Evolutionary conservation across 1,140 invertebrate genomes (phyloP), one percentile per base, ranked within the genome.

Genomic region (Drosophila kepulauana): DNA sequence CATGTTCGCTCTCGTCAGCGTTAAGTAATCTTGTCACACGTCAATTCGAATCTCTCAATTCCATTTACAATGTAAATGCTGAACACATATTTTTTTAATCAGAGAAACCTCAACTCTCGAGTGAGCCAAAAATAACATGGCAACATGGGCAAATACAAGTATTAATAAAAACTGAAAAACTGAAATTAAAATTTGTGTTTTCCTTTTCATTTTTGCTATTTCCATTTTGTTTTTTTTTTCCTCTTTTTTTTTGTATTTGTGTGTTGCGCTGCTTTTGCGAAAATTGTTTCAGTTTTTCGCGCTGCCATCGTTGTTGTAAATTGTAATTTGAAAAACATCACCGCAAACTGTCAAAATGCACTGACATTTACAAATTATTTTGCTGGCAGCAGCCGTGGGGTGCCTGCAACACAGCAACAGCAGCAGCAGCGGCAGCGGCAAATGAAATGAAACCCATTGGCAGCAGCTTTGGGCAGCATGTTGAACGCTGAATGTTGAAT

Each of bases 291-390:
- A 48, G 66, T 76, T 81, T 78, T 66, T 72, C 57, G 64, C 25
- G 49, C 46, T 52, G 65, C 48, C n/a, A 15, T 8, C 35, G 65
- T 68, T 67, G 65, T 88, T 87, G 84, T 87, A 87, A 88, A 82
- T 81, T 88, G 86, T 89, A 89, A 89, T 89, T 89, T 89, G 85
- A 89, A 89, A 89, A 89, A 88, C 85, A 88, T 88, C 85, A 88
- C 85, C 85, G 72, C 85, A 85, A 89, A 89, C 85, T 89, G 85
- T 89, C 85, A 89, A 89, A 89, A 89, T 89, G 82, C 81, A 85
- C 81, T 89, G 85, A 89, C 85, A 89, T 89, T 89, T 89, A 89
- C 85, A 89, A 89, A 89, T 89, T 89, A 89, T 89, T 89, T 89
- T 74, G 85, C 84, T 88, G 85, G 79, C 82, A 86, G 82, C 82